Base-by-base conservation (phyloP, 1,140 invertebrate genomes). In the Drosophila lowei region DNA sequence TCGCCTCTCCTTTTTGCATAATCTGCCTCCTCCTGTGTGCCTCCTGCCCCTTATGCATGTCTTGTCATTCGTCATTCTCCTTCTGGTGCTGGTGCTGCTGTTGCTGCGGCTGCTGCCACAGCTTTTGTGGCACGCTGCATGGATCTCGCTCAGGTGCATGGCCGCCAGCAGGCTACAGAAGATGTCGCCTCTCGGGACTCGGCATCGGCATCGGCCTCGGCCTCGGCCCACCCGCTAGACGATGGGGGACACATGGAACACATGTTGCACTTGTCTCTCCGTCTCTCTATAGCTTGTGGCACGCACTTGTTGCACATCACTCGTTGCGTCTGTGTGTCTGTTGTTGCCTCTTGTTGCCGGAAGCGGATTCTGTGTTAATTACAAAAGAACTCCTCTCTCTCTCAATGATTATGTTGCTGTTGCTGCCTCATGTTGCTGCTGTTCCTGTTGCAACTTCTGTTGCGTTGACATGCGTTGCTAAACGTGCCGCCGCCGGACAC, bases 401-500 rank as follows among this genome's bases (percentile, higher is more conserved):
- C 60, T 54, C 41, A 43, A 65, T 78, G 75, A 66, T 71, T 60
- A 74, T 74, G 72, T 50, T 76, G 72, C 52, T 70, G 54, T 34
- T 13, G 46, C 44, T 63, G 44, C 21, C 30, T 60, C 70, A 41
- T 59, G 72, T 16, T 70, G 58, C 41, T 65, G 67, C 15, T 67
- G 67, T 5, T 56, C 60, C n/a, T 57, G 43, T 62, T 61, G 60
- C 61, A 38, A 38, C 34, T 38, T 74, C 72, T 77, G 72, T 75
- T 85, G 83, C 83, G 81, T 81, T 86, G 83, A 86, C 83, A 88
- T 86, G 81, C 81, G 83, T 86, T 86, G 83, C 83, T 77, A 85
- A 85, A 85, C 81, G 83, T 86, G 81, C 79, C 79, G 73, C 77
- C 68, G 16, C 15, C 11, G 15, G 6, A 6, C 41, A 6, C 30